Percentiles rank a stretch among this genome's conserved stretches.
Conservation (phyloP, 2,888 invertebrate genomes). For the Rhagonycha fulva region DNA sequence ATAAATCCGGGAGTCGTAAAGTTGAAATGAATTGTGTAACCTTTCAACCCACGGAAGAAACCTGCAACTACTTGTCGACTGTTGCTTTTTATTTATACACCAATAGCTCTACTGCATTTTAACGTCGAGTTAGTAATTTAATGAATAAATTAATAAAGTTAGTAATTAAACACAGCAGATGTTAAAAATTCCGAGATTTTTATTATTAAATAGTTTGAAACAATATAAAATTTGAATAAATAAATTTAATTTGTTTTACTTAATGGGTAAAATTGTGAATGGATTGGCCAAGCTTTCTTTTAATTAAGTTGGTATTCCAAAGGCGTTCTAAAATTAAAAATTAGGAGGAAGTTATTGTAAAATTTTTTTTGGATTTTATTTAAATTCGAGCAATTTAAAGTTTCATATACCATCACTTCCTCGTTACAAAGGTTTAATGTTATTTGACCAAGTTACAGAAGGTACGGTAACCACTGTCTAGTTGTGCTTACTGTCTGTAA, state of each 20-base stretch:
- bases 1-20: background rate
- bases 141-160: background rate
- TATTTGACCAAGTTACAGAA: background rate
- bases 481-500: background rate
- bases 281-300: background rate
- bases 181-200: background rate
- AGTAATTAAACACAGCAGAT: no score
- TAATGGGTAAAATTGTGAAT: background rate
- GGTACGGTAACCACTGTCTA: background rate
- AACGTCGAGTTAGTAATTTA: background rate
- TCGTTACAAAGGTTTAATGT: background rate
- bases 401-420: background rate
- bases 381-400: background rate
- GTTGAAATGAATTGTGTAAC: background rate
- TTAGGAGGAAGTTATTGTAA: conserved; percentile 11
- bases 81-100: background rate
- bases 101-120: background rate
- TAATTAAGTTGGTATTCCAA: conserved; percentile 9
- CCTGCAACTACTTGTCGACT: background rate
- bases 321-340: background rate
- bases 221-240: background rate
- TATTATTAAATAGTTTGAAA: background rate
- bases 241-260: background rate
- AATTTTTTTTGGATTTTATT: no score
- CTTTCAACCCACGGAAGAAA: background rate